These are phyloP conservation scores for Phymatocera aterrima DNA, from an alignment of 2,888 invertebrate species.

Conservation along the genomic window DNA sequence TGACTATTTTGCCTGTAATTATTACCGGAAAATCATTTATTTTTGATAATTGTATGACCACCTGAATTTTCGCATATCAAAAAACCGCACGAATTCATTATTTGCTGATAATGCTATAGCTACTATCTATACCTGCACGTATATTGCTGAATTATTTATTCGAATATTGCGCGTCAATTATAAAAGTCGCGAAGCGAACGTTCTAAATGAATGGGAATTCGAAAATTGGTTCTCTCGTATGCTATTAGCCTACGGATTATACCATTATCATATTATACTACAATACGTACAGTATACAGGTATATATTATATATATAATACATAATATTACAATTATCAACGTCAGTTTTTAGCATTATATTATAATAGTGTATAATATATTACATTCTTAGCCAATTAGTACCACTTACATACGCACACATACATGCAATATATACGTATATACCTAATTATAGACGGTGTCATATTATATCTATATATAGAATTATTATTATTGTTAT, in stretches of 20 bases:
- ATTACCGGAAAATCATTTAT: background rate
- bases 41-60: background rate
- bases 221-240: constrained; percentile 42
- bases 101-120: background rate
- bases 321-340: constrained; percentile 45
- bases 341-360: constrained; percentile 46
- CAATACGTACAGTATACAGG: background rate
- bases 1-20: background rate
- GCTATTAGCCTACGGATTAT: constrained; percentile 42
- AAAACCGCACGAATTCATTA: background rate
- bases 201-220: constrained; percentile 44
- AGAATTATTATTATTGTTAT: constrained; percentile 52
- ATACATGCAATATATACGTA: constrained; percentile 31
- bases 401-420: constrained; percentile 12
- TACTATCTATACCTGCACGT: background rate
- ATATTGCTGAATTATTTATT: background rate
- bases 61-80: background rate
- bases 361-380: constrained; percentile 48
- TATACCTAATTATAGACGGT: no score
- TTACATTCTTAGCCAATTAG: constrained; percentile 50
- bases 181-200: constrained; percentile 15
- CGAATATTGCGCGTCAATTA: background rate
- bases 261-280: constrained; percentile 52
- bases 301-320: constrained; percentile 35
- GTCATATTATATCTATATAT: constrained; percentile 42